A percentile compares a stretch with the other conserved stretches of the same genome.
phyloP scores from a whole-genome alignment of 2,888 invertebrate genomes.

The Tridacna gigas region DNA sequence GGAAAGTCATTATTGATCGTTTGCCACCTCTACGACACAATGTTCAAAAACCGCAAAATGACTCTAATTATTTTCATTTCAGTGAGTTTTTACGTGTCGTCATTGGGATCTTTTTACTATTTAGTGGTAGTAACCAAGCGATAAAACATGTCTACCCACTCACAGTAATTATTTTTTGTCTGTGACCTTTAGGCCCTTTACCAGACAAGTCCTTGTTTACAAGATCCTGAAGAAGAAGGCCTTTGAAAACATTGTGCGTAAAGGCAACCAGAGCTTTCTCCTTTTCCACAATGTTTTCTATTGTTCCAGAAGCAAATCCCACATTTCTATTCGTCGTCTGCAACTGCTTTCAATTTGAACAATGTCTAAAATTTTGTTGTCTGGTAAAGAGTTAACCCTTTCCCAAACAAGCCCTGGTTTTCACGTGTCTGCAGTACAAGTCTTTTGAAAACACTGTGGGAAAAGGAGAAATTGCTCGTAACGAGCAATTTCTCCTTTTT shows the following conservation, averaged over 20 bases:
- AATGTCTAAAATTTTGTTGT: too few relatives aligned
- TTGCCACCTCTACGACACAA: neutral
- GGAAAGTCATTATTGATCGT: slow-evolving; percentile 10
- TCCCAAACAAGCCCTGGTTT: too few relatives aligned
- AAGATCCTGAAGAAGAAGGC: neutral
- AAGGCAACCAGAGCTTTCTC: too few relatives aligned
- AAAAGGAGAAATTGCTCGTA: too few relatives aligned
- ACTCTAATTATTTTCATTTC: slow-evolving; percentile 4
- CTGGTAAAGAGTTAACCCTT: too few relatives aligned
- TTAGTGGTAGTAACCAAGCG: slow-evolving; percentile 13
- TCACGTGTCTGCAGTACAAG: too few relatives aligned
- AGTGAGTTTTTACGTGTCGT: neutral
- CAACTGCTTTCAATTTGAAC: too few relatives aligned
- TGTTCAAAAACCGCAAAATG: slow-evolving; percentile 26
- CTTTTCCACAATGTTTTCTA: too few relatives aligned
- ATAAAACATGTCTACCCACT: slow-evolving; percentile 25
- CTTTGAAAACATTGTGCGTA: neutral
- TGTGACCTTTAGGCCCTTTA: slow-evolving; percentile 7
- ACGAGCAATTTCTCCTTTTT: too few relatives aligned
- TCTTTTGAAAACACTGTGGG: too few relatives aligned
- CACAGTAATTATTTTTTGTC: slow-evolving; percentile 20
- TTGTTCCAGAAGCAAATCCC: too few relatives aligned
- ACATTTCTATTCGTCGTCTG: too few relatives aligned
- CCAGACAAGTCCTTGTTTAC: neutral
- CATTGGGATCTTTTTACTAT: slow-evolving; percentile 8